These are phyloP conservation scores for fruit fly (Drosophila melanogaster) DNA, from an alignment of 1,140 invertebrate genomes.

Conservation along the genomic window Release_6_plus_ISO1_MT NC_004354.4:17973001-17973500, in stretches of 20 bases:
- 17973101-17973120: not conserved
- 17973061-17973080: not conserved
- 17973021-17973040: conserved; percentile 1
- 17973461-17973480: too few relatives aligned
- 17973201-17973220: conserved; percentile 22
- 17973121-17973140: not conserved
- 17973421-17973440: too few relatives aligned
- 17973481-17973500: not conserved
- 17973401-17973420: too few relatives aligned
- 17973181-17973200: conserved; percentile 10
- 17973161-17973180: conserved; percentile 62
- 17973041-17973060: conserved; percentile 1
- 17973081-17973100: not conserved
- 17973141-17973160: conserved; percentile 43
- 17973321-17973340: conserved; percentile 47
- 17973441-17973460: too few relatives aligned
- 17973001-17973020: too few relatives aligned
- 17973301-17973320: conserved; percentile 3
- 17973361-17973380: not conserved
- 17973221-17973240: conserved; percentile 40
- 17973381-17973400: not conserved
- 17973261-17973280: conserved; percentile 8
- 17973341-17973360: conserved; percentile 18
- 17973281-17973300: conserved; percentile 10
- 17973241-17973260: not conserved